Evolutionary conservation across 2,797 vertebrate genomes (phyloP), one percentile per base, ranked within the genome.

Genomic region (Amazona finschi): DNA sequence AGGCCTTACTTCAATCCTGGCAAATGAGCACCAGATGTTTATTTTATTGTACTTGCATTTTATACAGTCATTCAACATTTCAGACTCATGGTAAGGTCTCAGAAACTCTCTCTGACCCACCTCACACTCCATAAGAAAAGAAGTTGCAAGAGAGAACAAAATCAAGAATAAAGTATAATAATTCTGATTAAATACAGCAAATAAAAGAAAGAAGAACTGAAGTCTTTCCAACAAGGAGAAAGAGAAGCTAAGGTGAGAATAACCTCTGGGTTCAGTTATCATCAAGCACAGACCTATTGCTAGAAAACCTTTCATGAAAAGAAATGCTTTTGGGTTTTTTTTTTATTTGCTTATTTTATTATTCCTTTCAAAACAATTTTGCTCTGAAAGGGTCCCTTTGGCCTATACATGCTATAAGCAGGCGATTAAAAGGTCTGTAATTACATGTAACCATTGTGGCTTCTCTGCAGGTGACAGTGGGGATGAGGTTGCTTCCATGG

Each of bases 1-100:
- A 67, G 36, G 66, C 49, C 57, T 92, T 90, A 53, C 85, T 92
- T 87, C 83, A 86, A 39, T 28, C 52, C 85, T 73, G 55, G 87
- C 30, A 93, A 91, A 96, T 17, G 62, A 96, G 64, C 71, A 86
- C 79, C 89, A 94, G 87, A 91, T 91, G 79, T 91, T 93, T 91
- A 47, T 91, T 91, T 91, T 64, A 84, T 60, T 0, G 1, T 44
- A 62, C 64, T 82, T 86, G 82, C 55, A 67, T 86, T 95, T 93
- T 85, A 52, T 41, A 64, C 5, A 73, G 64, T 49, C 69, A 57
- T 75, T 89, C 58, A 83, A 85, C 79, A 62, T 89, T 88, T 91
- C 55, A 88, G 79, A 41, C 89, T 80, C 47, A 57, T 4, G 55
- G 31, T 46, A 65, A 91, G 43, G 50, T 66, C 85, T 87, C n/a